phyloP scores from a whole-genome alignment of 2,797 vertebrate genomes.

The Chelon labrosus region DNA sequence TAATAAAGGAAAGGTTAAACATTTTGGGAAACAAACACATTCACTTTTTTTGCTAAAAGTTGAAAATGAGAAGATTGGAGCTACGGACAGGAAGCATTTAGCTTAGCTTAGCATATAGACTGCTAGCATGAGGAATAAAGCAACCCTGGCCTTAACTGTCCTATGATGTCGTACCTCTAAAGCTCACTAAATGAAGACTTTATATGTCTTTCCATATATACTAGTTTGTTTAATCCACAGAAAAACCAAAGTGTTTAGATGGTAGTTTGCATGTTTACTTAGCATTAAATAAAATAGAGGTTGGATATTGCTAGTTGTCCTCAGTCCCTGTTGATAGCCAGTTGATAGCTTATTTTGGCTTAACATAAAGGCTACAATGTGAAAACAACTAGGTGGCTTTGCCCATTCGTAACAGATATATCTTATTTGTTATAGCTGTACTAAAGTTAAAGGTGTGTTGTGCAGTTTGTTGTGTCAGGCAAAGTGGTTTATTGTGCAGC shows the following conservation, averaged over 20 bases:
- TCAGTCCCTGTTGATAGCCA: too few relatives aligned
- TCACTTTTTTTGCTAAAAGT: background rate
- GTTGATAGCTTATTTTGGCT: too few relatives aligned
- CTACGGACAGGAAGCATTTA: background rate
- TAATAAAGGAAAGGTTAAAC: background rate
- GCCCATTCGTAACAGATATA: too few relatives aligned
- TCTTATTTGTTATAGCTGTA: too few relatives aligned
- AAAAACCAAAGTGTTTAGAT: background rate
- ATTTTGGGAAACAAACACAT: background rate
- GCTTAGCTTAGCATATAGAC: conserved; percentile 4
- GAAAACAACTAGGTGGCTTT: too few relatives aligned
- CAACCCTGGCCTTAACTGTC: background rate
- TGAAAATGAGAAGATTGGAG: background rate
- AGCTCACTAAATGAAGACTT: background rate
- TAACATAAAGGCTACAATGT: background rate
- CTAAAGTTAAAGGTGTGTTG: too few relatives aligned
- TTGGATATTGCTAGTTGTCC: background rate
- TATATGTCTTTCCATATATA: background rate
- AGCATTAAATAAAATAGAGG: background rate
- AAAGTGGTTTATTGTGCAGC: too few relatives aligned
- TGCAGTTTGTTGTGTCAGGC: too few relatives aligned
- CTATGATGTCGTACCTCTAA: background rate
- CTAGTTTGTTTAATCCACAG: background rate
- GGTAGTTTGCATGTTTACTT: background rate
- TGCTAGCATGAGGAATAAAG: background rate